These are phyloP conservation scores for Genyomyrus donnyi DNA, from an alignment of 2,113 vertebrate genomes.

Conservation along the genomic window DNA sequence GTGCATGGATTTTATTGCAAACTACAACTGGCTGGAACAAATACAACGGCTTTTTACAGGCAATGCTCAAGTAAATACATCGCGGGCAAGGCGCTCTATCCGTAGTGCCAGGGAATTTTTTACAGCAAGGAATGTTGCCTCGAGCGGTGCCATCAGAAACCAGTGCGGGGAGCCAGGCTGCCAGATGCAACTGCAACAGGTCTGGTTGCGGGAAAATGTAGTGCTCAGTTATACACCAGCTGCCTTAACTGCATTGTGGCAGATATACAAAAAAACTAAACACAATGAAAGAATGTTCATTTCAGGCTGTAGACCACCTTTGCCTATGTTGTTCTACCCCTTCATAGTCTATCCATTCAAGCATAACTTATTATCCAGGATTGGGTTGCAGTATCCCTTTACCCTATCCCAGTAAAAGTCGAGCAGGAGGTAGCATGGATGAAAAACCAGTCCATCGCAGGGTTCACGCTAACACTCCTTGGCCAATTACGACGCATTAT, in stretches of 20 bases:
- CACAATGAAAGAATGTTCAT: neutral
- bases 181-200: neutral
- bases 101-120: neutral
- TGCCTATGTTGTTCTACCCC: neutral
- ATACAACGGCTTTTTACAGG: neutral
- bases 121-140: neutral
- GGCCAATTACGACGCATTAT: neutral
- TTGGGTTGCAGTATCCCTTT: neutral
- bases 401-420: neutral
- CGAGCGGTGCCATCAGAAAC: neutral
- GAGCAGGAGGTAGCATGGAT: neutral
- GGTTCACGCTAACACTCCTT: neutral
- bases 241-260: neutral
- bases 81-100: neutral
- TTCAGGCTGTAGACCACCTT: neutral
- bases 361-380: neutral
- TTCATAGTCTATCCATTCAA: neutral
- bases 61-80: neutral
- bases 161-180: neutral
- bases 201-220: neutral
- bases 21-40: neutral
- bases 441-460: neutral
- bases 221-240: neutral
- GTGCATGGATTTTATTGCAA: neutral
- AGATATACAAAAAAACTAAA: neutral